Conservation (phyloP, 1,140 invertebrate species). For the Scaptomyza hsui region DNA sequence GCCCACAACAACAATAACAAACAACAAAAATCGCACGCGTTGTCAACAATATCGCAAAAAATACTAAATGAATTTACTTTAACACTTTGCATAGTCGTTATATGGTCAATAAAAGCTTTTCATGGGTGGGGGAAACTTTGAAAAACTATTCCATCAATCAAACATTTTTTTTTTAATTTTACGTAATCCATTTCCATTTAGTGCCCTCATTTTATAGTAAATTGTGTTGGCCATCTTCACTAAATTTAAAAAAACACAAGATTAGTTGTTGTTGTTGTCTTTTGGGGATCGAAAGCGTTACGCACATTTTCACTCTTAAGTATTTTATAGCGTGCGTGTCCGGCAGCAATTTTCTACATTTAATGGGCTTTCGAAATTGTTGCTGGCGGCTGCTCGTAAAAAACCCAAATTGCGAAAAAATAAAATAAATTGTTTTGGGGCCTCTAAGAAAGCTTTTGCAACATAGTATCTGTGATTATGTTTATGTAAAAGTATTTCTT, state of each 20-base stretch:
- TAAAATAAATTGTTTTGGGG: slow-evolving; percentile 31
- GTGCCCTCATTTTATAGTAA: slow-evolving; percentile 1
- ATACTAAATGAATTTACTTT: neutral
- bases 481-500: neutral
- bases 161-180: neutral
- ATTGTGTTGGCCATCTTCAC: neutral
- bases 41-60: slow-evolving; percentile 9
- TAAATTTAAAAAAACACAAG: slow-evolving; percentile 4
- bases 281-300: slow-evolving; percentile 37
- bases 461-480: neutral
- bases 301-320: slow-evolving; percentile 58
- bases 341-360: slow-evolving; percentile 62
- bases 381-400: slow-evolving; percentile 56
- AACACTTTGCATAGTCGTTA: neutral
- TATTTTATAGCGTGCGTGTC: slow-evolving; percentile 63
- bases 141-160: too few relatives aligned
- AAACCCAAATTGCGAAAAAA: slow-evolving; percentile 38
- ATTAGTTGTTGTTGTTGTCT: slow-evolving; percentile 3
- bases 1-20: slow-evolving; percentile 12
- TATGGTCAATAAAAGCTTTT: neutral
- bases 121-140: neutral
- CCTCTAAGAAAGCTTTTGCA: slow-evolving; percentile 20
- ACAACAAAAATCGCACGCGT: neutral
- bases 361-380: slow-evolving; percentile 61
- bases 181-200: slow-evolving; percentile 4